Base-by-base conservation (phyloP, 2,113 vertebrate genomes). In the Ailurus styani region DNA sequence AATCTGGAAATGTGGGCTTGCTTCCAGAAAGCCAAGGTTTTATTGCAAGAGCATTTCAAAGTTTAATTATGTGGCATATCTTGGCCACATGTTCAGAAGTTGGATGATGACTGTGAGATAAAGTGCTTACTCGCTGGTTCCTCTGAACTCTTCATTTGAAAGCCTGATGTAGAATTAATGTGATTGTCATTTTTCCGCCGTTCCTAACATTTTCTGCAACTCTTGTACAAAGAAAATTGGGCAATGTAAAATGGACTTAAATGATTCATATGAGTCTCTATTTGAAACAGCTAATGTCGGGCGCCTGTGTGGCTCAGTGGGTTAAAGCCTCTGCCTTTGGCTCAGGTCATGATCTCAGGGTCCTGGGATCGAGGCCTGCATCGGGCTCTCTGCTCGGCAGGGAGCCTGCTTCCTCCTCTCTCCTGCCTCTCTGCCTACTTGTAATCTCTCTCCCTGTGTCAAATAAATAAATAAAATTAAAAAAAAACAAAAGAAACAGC, bases 21-120 rank as follows among this genome's bases (percentile, higher is more conserved):
- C 50, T 82, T 91, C 93, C 88, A 94, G 75, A 93, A 93, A 97
- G 45, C 31, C 23, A 57, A 64, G 40, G 20, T 96, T 97, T 96
- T 97, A 90, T 84, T 84, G 72, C 47, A 75, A 1, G 54, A 88
- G 31, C 75, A 89, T 91, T 91, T 92, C 82, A 90, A 64, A 90
- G 84, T 96, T 70, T 95, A 95, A 66, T 91, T 31, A 29, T 8
- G 5, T 87, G 55, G 64, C 1, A 37, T 0, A 8, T 88, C 85
- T 60, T 82, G 55, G 18, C 27, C 42, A 52, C 72, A 31, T 68
- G 82, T 70, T 90, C 54, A 4, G 45, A 52, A 40, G 23, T 37
- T 40, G 27, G 45, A 34, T 60, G 47, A 29, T 42, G n/a, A 83
- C 50, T 77, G 1, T 81, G 47, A 85, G 45, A 54, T 27, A 57